Base-by-base conservation (phyloP, 1,140 invertebrate species). In the Lepidurus apus region DNA sequence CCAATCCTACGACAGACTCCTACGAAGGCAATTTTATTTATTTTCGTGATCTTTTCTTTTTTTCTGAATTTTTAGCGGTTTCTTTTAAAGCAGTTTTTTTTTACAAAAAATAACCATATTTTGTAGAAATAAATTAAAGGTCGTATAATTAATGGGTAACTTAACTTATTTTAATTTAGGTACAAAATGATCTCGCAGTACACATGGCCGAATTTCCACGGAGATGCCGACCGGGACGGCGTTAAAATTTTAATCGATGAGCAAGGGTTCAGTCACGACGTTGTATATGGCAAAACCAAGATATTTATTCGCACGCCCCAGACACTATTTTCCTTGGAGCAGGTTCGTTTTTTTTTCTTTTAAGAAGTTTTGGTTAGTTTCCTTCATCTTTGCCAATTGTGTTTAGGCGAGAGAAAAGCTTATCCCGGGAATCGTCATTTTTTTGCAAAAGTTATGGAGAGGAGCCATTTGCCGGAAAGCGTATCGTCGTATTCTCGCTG, bases 101-200 rank as follows among this genome's bases (percentile, higher is more conserved):
- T 17, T 47, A 1, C 17, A 7, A 47, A 47, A 47, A 47, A 17
- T 47, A 17, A 47, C 5, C 34, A 34, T 3, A 34, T 4, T 34
- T 34, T 34, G 34, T 34, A 34, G 34, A 34, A 34, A 34, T 34
- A 34, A 34, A 4, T 34, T 34, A 34, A 34, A 34, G 34, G 2
- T 34, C 1, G 34, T 34, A 34, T 34, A 34, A 34, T 34, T 3
- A 34, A 34, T 34, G 34, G 34, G 34, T 34, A 34, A 34, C 4
- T 4, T 34, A 34, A 44, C 74, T 78, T 42, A 74, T 80, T 78
- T 80, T 84, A 88, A 81, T 83, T 84, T 82, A 93, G 95, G 79
- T 98, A 98, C 87, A 98, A 98, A 88, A 96, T 98, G 93, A 92
- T 98, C 81, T 95, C 92, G 0, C 90, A 92, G 81, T 92, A 92